phyloP scores from a whole-genome alignment of 2,888 invertebrate species.

The Aspidiotus rigidus region DNA sequence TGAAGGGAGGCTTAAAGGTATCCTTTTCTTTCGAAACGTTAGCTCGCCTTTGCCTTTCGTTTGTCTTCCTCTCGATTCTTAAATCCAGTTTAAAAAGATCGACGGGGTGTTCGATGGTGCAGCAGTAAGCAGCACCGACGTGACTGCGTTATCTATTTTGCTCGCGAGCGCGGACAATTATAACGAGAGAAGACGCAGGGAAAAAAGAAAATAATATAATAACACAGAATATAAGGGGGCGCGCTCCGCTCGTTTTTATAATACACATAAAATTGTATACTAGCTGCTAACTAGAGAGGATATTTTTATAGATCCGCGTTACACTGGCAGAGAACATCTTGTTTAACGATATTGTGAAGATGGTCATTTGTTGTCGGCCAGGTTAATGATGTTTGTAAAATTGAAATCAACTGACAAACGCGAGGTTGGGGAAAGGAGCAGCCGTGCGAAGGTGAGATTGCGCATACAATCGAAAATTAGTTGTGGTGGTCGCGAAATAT shows the following conservation, averaged over 20 bases:
- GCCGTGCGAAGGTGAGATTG: not conserved
- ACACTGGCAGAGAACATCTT: conserved; percentile 1
- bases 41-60: not conserved
- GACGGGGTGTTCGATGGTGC: conserved; percentile 1
- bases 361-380: conserved; percentile 11
- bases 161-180: conserved; percentile 14
- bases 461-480: conserved; percentile 1
- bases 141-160: conserved; percentile 6
- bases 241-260: conserved; percentile 22
- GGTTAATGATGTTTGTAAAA: conserved; percentile 3
- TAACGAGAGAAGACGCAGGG: not conserved
- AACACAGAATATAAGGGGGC: conserved; percentile 14
- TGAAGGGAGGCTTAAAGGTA: not conserved
- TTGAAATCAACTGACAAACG: not conserved
- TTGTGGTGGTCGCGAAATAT: not conserved
- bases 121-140: not conserved
- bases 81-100: conserved; percentile 15
- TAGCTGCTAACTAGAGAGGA: conserved; percentile 29
- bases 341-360: conserved; percentile 18
- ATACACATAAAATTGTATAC: not conserved
- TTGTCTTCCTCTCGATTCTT: not conserved
- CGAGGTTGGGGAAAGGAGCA: not conserved
- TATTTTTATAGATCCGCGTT: conserved; percentile 13
- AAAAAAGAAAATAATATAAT: not conserved
- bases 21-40: not conserved